Conservation (phyloP, 2,113 vertebrate species). For the Psettodes erumei region DNA sequence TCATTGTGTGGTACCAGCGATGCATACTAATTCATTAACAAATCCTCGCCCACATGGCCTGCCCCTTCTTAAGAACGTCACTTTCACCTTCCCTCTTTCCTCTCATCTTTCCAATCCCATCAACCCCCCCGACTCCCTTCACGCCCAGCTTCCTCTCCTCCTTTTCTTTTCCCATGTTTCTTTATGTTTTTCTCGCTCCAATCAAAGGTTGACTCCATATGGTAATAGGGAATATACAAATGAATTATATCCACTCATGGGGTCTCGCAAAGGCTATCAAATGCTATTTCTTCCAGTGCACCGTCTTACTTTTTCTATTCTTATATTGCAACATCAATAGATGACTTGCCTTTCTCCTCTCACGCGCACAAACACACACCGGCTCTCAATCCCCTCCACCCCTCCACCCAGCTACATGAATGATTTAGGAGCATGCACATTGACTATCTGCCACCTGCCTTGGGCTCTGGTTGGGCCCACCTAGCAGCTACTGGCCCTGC, state of each 20-base stretch:
- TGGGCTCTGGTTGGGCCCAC: conserved; percentile 76
- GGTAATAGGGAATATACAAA: conserved; percentile 38
- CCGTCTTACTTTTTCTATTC: conserved; percentile 41
- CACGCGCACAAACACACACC: conserved; percentile 26
- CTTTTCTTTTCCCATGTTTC: conserved; percentile 5
- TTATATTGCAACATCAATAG: conserved; percentile 48
- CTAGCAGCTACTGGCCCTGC: conserved; percentile 77
- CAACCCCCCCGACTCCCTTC: neutral
- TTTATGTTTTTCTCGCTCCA: neutral
- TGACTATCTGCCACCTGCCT: conserved; percentile 84
- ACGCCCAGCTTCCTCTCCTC: neutral
- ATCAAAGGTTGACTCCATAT: neutral
- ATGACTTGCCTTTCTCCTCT: conserved; percentile 30
- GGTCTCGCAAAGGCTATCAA: conserved; percentile 37
- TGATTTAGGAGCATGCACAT: conserved; percentile 82
- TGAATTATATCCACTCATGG: conserved; percentile 26
- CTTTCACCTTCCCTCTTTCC: conserved; percentile 68
- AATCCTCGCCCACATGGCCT: conserved; percentile 47
- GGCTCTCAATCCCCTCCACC: conserved; percentile 60
- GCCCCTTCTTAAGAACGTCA: conserved; percentile 66
- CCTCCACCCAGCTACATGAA: conserved; percentile 75
- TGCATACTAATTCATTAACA: conserved; percentile 77
- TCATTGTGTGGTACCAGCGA: conserved; percentile 67
- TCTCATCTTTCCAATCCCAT: conserved; percentile 54
- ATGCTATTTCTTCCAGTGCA: conserved; percentile 24